A percentile compares a stretch with the other conserved stretches of the same genome.
phyloP scores from a whole-genome alignment of 2,113 vertebrate species.

The Gavia stellata region DNA sequence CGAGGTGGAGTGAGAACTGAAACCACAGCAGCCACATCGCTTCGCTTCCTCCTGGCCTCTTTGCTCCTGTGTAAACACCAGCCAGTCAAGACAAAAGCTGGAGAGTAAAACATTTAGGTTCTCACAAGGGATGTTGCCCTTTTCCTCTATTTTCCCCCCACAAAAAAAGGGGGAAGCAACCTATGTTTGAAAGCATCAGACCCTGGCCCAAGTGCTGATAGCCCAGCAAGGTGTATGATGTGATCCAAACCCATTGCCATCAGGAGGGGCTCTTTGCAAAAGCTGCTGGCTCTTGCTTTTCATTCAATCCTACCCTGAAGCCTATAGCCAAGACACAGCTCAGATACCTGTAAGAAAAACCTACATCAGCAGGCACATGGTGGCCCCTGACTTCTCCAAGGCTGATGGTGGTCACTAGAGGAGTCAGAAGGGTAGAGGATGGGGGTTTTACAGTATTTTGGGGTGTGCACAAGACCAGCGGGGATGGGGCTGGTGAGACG shows the following conservation, averaged over 20 bases:
- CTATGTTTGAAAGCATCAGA: not conserved
- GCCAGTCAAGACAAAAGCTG: not conserved
- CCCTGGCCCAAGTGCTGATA: not conserved
- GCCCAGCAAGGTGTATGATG: fast-evolving
- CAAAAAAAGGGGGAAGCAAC: not conserved
- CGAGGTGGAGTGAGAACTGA: slow-evolving; percentile 49
- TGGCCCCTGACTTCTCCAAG: not conserved
- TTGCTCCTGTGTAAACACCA: not conserved
- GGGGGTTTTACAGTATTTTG: not conserved
- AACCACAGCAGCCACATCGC: slow-evolving; percentile 24
- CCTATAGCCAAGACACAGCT: not conserved
- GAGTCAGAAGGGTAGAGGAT: not conserved
- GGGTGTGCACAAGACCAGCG: not conserved
- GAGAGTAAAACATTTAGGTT: not conserved
- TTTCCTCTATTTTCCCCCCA: not conserved
- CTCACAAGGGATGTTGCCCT: not conserved
- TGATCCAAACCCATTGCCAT: not conserved
- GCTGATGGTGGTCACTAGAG: not conserved
- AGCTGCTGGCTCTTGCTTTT: not conserved
- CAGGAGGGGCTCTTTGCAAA: not conserved
- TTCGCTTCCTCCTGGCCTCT: not conserved
- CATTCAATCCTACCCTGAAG: not conserved
- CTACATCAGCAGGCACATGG: not conserved
- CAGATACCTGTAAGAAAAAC: not conserved
- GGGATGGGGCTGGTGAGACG: not conserved